A percentile compares a stretch with the other conserved stretches of the same genome.
phyloP scores from a whole-genome alignment of 2,888 invertebrate species.

The Furcula furcula region DNA sequence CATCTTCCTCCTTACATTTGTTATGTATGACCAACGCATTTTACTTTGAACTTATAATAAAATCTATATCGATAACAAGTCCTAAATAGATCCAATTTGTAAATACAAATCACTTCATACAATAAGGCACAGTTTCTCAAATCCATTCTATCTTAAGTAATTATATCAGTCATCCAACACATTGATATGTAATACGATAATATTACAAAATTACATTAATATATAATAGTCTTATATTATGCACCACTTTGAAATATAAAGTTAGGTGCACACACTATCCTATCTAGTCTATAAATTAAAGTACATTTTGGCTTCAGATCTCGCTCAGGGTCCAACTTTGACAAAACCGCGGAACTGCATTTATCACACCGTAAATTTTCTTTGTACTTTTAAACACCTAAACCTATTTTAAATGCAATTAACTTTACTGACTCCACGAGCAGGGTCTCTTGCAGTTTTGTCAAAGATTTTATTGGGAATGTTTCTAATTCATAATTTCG shows the following conservation, averaged over 20 bases:
- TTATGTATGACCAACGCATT: too few relatives aligned
- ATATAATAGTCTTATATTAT: conserved; percentile 53
- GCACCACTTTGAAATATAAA: conserved; percentile 45
- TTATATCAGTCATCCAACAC: conserved; percentile 40
- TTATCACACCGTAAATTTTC: conserved; percentile 22
- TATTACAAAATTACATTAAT: conserved; percentile 29
- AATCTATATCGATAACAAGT: not conserved
- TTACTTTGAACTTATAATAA: conserved; percentile 28
- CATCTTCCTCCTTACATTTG: too few relatives aligned
- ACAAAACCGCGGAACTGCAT: conserved; percentile 50
- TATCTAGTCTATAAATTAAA: conserved; percentile 38
- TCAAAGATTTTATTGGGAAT: conserved; percentile 54
- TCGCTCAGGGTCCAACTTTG: conserved; percentile 32
- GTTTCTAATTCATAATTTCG: conserved; percentile 50
- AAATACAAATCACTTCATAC: conserved; percentile 51
- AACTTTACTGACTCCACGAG: conserved; percentile 53
- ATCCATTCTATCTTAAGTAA: conserved; percentile 22
- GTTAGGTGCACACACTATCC: conserved; percentile 33
- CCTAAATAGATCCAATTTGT: conserved; percentile 2
- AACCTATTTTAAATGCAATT: conserved; percentile 75
- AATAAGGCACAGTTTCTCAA: conserved; percentile 61
- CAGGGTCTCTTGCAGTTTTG: conserved; percentile 46
- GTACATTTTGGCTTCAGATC: conserved; percentile 63
- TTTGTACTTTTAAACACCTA: conserved; percentile 71
- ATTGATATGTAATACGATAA: conserved; percentile 45